These are phyloP conservation scores for Macrotis lagotis DNA, from an alignment of 2,113 vertebrate genomes.

Conservation along the genomic window DNA sequence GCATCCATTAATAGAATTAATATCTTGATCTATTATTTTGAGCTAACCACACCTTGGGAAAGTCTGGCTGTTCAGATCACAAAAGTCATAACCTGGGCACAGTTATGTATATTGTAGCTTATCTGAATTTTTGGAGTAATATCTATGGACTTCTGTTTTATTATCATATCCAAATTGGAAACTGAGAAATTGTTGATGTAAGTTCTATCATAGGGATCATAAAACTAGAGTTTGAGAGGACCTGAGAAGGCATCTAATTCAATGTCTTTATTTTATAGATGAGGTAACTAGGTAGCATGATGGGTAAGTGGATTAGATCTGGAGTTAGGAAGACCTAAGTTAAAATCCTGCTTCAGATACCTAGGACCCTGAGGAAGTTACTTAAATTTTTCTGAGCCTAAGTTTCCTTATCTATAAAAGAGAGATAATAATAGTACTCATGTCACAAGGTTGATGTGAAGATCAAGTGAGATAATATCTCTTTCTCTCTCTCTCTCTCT, in stretches of 20 bases:
- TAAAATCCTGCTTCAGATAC: too few species aligned
- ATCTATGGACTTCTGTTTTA: constrained; percentile 3
- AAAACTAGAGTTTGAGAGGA: background rate
- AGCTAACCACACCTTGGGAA: background rate
- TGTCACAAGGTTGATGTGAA: too few species aligned
- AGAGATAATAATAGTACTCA: too few species aligned
- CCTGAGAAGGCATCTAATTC: background rate
- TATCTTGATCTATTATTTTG: constrained; percentile 3
- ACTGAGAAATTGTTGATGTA: background rate
- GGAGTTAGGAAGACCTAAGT: background rate
- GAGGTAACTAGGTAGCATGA: background rate
- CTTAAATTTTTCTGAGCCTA: too few species aligned
- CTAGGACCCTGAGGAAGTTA: too few species aligned
- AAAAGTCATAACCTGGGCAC: background rate
- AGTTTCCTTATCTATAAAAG: too few species aligned
- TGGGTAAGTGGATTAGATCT: background rate
- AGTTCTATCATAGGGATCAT: background rate
- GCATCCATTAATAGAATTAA: background rate
- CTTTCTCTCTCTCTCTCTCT: too few species aligned
- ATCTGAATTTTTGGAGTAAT: background rate
- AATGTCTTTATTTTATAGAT: background rate
- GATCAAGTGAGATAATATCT: too few species aligned
- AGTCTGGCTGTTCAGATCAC: background rate
- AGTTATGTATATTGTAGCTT: background rate
- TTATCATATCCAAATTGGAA: background rate